Percentiles rank a stretch among this genome's conserved stretches.
phyloP scores from a whole-genome alignment of 2,888 invertebrate genomes.

The Cybosia mesomella region DNA sequence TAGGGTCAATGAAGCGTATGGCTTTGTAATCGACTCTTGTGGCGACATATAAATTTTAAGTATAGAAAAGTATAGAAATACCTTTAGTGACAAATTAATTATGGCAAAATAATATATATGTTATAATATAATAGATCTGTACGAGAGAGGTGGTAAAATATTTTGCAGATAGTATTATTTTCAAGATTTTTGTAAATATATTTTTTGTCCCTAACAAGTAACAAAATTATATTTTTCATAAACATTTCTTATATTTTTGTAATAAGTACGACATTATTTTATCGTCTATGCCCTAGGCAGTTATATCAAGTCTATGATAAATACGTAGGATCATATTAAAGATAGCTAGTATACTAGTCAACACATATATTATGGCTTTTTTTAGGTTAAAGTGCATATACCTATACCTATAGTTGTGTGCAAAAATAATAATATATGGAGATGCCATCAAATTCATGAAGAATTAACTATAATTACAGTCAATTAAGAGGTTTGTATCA shows the following conservation, averaged over 20 bases:
- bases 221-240: too few species aligned
- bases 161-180: not conserved
- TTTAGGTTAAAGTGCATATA: too few species aligned
- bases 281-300: not conserved
- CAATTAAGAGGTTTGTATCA: slow-evolving; percentile 12
- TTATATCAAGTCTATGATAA: not conserved
- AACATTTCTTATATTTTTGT: too few species aligned
- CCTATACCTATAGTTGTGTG: too few species aligned
- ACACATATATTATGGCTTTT: not conserved
- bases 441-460: slow-evolving; percentile 2
- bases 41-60: not conserved
- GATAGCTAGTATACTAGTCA: too few species aligned
- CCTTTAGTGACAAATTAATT: not conserved
- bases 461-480: slow-evolving; percentile 14
- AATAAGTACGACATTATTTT: too few species aligned
- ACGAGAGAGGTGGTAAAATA: not conserved
- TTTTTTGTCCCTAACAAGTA: not conserved
- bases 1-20: slow-evolving; percentile 18
- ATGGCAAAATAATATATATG: not conserved
- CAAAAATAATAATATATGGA: not conserved
- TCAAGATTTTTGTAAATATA: not conserved
- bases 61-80: not conserved
- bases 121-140: not conserved
- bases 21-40: slow-evolving; percentile 9
- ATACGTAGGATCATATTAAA: not conserved